Conservation (phyloP, 2,797 vertebrate species). For the Pangasius krempfi region DNA sequence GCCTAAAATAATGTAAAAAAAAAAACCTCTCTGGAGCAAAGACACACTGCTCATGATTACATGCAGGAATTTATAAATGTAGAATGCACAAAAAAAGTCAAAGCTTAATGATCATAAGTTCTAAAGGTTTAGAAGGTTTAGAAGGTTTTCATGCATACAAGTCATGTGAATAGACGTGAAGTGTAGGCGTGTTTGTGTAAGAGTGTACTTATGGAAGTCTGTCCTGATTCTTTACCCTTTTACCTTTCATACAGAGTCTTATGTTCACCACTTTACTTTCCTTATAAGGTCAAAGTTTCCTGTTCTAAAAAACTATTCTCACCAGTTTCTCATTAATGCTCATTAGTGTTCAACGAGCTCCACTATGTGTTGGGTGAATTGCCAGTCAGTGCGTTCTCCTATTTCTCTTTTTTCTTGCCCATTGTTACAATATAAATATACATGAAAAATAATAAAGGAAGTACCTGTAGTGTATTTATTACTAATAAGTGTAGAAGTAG, state of each 20-base stretch:
- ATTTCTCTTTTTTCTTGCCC: neutral
- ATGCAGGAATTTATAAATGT: too few relatives aligned
- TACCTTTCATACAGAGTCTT: too few relatives aligned
- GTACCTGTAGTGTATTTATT: neutral
- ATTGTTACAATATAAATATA: neutral
- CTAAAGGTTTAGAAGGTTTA: too few relatives aligned
- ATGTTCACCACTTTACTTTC: too few relatives aligned
- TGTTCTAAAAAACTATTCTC: neutral
- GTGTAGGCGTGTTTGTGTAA: neutral
- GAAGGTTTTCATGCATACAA: too few relatives aligned
- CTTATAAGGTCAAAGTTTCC: neutral
- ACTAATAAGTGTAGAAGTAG: neutral
- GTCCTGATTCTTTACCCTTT: neutral
- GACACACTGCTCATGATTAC: too few relatives aligned
- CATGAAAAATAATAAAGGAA: neutral
- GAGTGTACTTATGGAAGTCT: neutral
- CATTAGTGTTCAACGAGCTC: neutral
- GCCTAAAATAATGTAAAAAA: too few relatives aligned
- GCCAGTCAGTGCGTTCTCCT: too few relatives aligned
- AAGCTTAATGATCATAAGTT: neutral
- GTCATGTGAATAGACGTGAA: neutral
- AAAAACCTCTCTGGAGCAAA: too few relatives aligned
- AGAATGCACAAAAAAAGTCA: neutral
- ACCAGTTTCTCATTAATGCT: neutral
- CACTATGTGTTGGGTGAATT: neutral